Evolutionary conservation across 2,888 invertebrate genomes (phyloP).

Genomic region (Hemistola chrysoprasaria): DNA sequence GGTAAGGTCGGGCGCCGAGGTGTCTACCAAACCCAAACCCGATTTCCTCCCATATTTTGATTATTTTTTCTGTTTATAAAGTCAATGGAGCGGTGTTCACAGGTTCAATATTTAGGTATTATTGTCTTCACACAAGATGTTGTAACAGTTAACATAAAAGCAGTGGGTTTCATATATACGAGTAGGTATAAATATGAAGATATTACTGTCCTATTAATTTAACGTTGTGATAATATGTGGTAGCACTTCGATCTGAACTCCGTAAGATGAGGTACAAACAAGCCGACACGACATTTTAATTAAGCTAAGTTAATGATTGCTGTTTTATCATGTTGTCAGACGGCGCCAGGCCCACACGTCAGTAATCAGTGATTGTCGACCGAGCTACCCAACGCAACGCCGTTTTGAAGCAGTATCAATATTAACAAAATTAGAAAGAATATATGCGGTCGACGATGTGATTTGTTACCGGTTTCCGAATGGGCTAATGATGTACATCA

Average conservation of each 20-base stretch:
- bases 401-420: slow-evolving; percentile 17
- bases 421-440: slow-evolving; percentile 27
- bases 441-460: slow-evolving; percentile 14
- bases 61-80: slow-evolving; percentile 15
- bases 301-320: slow-evolving; percentile 11
- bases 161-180: slow-evolving; percentile 1
- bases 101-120: too few relatives aligned
- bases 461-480: slow-evolving; percentile 58
- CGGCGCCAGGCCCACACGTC: slow-evolving; percentile 20
- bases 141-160: too few relatives aligned
- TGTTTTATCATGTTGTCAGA: slow-evolving; percentile 8
- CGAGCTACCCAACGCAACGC: slow-evolving; percentile 14
- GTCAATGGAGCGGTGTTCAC: too few relatives aligned
- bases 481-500: slow-evolving; percentile 59
- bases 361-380: slow-evolving; percentile 18
- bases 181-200: too few relatives aligned
- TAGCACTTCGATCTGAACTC: slow-evolving; percentile 3
- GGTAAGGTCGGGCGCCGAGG: slow-evolving; percentile 51
- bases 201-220: too few relatives aligned
- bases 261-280: too few relatives aligned
- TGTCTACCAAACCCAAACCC: slow-evolving; percentile 45
- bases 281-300: slow-evolving; percentile 17
- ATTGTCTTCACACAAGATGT: too few relatives aligned
- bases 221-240: too few relatives aligned
- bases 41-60: slow-evolving; percentile 23